These are phyloP conservation scores for Scaptomyza hsui DNA, from an alignment of 1,140 invertebrate species.

Conservation along the genomic window DNA sequence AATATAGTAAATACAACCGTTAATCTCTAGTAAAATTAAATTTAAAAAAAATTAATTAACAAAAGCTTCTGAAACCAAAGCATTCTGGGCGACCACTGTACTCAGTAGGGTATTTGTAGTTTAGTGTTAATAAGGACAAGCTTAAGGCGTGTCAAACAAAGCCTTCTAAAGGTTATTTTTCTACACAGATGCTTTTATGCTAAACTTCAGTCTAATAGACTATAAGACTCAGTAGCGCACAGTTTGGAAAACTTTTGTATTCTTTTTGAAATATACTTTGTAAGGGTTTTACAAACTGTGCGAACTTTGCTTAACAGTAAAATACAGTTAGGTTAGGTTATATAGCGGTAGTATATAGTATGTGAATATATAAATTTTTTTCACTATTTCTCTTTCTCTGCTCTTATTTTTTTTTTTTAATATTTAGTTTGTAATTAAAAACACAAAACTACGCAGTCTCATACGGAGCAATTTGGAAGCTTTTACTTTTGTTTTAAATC, in stretches of 20 bases:
- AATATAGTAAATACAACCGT: not conserved
- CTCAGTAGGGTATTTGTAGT: conserved; percentile 10
- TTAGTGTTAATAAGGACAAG: conserved; percentile 15
- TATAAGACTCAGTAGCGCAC: conserved; percentile 12
- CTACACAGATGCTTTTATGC: conserved; percentile 1
- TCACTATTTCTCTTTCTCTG: not conserved
- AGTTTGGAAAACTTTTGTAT: conserved; percentile 10
- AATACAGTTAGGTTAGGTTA: conserved; percentile 22
- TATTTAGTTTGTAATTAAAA: conserved; percentile 47
- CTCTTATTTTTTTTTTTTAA: conserved; percentile 38
- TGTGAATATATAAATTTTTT: conserved; percentile 20
- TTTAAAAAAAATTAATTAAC: too few species aligned
- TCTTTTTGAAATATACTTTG: not conserved
- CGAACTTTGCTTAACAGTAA: conserved; percentile 14
- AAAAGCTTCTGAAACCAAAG: too few species aligned
- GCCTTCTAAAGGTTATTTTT: conserved; percentile 12
- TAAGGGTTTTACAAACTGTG: conserved; percentile 8
- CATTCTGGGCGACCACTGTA: not conserved
- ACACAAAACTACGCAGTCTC: conserved; percentile 78
- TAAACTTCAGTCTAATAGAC: conserved; percentile 39
- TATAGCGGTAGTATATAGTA: conserved; percentile 13
- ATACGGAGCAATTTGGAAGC: conserved; percentile 81
- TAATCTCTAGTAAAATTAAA: not conserved
- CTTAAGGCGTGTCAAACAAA: conserved; percentile 36
- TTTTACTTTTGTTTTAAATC: conserved; percentile 57